These are phyloP conservation scores for Brachionichthys hirsutus DNA, from an alignment of 2,113 vertebrate genomes.

Conservation along the genomic window DNA sequence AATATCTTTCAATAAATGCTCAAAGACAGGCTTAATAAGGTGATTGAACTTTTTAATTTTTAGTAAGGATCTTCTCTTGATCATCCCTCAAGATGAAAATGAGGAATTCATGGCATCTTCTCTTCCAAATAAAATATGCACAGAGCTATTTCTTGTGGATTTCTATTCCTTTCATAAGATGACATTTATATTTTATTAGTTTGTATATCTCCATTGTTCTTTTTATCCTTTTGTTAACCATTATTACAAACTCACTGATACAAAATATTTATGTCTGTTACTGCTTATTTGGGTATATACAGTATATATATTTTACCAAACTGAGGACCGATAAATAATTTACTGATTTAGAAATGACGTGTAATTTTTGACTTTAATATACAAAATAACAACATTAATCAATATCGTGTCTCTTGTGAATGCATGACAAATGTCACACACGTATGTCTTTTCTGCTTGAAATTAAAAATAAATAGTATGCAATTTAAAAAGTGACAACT, in stretches of 20 bases:
- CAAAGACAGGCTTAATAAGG: background rate
- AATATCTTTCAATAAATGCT: background rate
- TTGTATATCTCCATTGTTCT: slow-evolving; percentile 20
- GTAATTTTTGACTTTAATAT: too few species aligned
- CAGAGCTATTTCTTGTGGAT: slow-evolving; percentile 19
- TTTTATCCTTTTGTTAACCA: slow-evolving; percentile 42
- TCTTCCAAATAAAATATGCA: slow-evolving; percentile 37
- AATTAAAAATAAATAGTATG: too few species aligned
- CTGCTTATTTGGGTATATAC: too few species aligned
- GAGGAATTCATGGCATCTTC: slow-evolving; percentile 14
- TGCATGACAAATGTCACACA: too few species aligned
- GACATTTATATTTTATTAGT: slow-evolving; percentile 36
- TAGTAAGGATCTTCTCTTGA: slow-evolving; percentile 1
- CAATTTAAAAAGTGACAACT: background rate
- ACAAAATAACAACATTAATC: too few species aligned
- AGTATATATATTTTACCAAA: too few species aligned
- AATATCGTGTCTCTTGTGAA: too few species aligned
- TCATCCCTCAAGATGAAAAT: slow-evolving; percentile 18
- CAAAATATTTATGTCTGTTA: background rate
- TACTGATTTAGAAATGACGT: too few species aligned
- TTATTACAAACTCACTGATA: slow-evolving; percentile 33
- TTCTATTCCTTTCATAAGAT: slow-evolving; percentile 29
- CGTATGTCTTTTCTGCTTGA: too few species aligned
- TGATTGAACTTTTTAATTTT: background rate
- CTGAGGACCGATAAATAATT: too few species aligned